phyloP scores from a whole-genome alignment of 2,113 vertebrate species.

The Excalfactoria chinensis region DNA sequence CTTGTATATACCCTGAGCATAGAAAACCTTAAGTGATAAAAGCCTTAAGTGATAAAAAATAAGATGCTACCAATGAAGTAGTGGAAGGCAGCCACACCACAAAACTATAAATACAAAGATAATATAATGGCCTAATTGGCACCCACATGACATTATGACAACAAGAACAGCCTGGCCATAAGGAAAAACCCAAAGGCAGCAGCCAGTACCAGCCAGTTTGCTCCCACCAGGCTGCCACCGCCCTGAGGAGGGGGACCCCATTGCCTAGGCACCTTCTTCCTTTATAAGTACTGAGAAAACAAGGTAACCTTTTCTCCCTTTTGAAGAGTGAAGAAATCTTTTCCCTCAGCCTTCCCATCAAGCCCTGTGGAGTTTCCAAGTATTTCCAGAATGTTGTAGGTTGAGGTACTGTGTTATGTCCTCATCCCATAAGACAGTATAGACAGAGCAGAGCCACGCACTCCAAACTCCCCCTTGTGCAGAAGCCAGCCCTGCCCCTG shows the following conservation, averaged over 20 bases:
- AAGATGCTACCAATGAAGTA: not conserved
- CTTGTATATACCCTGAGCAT: not conserved
- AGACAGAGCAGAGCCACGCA: not conserved
- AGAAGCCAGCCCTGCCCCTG: not conserved
- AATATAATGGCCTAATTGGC: not conserved
- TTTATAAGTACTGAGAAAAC: not conserved
- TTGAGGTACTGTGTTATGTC: rapidly evolving
- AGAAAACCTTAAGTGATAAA: not conserved
- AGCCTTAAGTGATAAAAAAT: not conserved
- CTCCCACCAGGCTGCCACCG: not conserved
- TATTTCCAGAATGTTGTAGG: not conserved
- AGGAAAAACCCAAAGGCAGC: not conserved
- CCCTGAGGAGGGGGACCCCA: not conserved
- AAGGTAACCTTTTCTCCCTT: not conserved
- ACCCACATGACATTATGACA: not conserved
- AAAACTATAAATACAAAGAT: not conserved
- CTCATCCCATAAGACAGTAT: rapidly evolving
- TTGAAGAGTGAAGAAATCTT: not conserved
- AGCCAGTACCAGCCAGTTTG: not conserved
- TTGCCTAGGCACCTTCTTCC: not conserved
- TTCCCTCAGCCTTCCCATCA: rapidly evolving
- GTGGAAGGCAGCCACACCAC: not conserved
- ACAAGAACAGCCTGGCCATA: not conserved
- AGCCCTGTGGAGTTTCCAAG: not conserved
- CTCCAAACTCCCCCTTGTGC: not conserved